These are phyloP conservation scores for Drosophila bocqueti DNA, from an alignment of 1,140 invertebrate species.

Conservation along the genomic window DNA sequence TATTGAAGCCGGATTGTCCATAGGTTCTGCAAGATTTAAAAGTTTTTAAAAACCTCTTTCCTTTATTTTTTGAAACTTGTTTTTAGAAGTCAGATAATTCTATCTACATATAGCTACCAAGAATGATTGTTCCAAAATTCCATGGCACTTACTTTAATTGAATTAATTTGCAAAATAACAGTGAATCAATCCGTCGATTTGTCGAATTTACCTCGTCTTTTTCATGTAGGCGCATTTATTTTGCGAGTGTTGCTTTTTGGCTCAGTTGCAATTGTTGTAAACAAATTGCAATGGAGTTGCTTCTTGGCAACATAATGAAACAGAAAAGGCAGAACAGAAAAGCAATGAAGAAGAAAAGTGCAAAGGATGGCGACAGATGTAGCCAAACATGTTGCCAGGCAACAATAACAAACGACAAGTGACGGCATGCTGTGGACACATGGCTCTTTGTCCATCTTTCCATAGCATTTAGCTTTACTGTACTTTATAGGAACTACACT, in stretches of 20 bases:
- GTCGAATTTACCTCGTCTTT: not conserved
- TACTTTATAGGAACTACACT: not conserved
- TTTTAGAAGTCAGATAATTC: not conserved
- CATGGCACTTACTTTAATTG: not conserved
- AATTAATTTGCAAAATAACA: not conserved
- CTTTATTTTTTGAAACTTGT: not conserved
- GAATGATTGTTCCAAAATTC: too few relatives aligned
- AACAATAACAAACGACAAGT: constrained; percentile 30
- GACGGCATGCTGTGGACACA: constrained; percentile 23
- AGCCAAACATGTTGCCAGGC: constrained; percentile 31
- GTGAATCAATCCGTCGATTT: not conserved
- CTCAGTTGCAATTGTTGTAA: constrained; percentile 25
- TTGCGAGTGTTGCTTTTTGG: constrained; percentile 1
- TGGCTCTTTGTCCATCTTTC: not conserved
- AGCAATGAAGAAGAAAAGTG: not conserved
- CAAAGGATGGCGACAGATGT: constrained; percentile 18
- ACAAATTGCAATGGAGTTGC: constrained; percentile 31
- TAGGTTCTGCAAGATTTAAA: not conserved
- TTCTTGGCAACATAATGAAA: constrained; percentile 25
- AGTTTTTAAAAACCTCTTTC: not conserved
- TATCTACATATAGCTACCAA: not conserved
- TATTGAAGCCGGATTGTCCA: not conserved
- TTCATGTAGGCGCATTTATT: constrained; percentile 21
- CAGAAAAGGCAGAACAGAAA: not conserved
- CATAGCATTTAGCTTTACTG: not conserved